These are phyloP conservation scores for Trichoplusia ni DNA, from an alignment of 1,140 invertebrate species.

Conservation along the genomic window DNA sequence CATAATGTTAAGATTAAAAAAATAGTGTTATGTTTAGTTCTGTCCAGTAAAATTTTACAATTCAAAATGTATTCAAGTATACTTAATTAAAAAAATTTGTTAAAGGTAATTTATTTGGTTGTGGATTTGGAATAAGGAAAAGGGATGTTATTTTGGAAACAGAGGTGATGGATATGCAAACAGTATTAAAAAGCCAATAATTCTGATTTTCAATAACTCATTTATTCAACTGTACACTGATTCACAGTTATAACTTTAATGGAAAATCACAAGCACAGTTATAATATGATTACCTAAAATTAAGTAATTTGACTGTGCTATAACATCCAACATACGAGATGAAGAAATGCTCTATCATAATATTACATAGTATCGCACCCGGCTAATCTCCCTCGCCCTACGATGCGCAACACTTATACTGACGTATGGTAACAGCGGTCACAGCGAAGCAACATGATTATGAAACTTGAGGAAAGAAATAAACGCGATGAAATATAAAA, in stretches of 20 bases:
- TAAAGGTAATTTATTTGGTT: background rate
- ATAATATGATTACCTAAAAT: conserved; percentile 48
- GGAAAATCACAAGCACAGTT: conserved; percentile 74
- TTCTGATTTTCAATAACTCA: conserved; percentile 69
- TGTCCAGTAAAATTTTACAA: too few relatives aligned
- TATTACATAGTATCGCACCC: conserved; percentile 47
- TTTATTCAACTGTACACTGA: conserved; percentile 79
- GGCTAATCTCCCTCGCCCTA: conserved; percentile 25
- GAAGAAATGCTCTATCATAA: conserved; percentile 43
- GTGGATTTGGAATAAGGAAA: background rate
- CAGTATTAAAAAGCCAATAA: conserved; percentile 43
- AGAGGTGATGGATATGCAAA: background rate
- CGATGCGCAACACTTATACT: conserved; percentile 29
- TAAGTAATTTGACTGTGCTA: conserved; percentile 56
- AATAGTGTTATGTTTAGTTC: too few relatives aligned
- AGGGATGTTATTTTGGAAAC: background rate
- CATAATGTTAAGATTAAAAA: too few relatives aligned
- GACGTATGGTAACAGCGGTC: conserved; percentile 46
- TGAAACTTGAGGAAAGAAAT: conserved; percentile 40
- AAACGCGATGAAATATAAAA: conserved; percentile 59
- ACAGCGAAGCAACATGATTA: conserved; percentile 45
- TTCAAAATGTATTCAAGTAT: too few relatives aligned
- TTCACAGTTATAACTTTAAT: conserved; percentile 64
- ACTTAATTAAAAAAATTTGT: too few relatives aligned
- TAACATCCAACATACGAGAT: conserved; percentile 34